Evolutionary conservation across 2,797 vertebrate species (phyloP), one percentile per base, ranked within the genome.

Genomic region (Sciaenops ocellatus): DNA sequence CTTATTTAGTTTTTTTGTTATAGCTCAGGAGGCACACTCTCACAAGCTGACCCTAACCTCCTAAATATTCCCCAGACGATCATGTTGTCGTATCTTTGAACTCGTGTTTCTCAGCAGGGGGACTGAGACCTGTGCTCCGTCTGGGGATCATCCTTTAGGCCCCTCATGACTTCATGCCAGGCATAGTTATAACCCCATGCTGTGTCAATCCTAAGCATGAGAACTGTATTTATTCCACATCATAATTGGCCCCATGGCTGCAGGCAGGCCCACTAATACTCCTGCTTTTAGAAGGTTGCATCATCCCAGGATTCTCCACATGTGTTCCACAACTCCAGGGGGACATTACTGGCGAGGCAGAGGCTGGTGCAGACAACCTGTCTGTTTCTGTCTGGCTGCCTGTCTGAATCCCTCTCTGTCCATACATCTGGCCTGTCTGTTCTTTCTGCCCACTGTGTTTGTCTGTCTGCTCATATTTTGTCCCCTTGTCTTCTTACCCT

Each of bases 271-370:
- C 73, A 20, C 89, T 88, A 90, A 90, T 87, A 84, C 84, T 51
- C 79, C 93, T 77, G 82, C 85, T 94, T 95, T 94, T 95, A 95
- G 93, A 93, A 78, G 50, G 78, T 94, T 92, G 90, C 90, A 84
- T 94, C 93, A 94, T 87, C 85, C 78, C 86, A 90, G 90, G 94
- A 94, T 94, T 94, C 92, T 91, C 87, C 85, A 90, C 85, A 77
- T 91, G 91, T 93, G 93, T 93, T 92, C 89, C 85, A 88, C 86
- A 85, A 85, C 79, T 88, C 90, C 83, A 34, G 70, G 38, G 84
- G 89, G 88, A 91, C 91, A 93, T 92, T 83, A 82, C 87, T 90
- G 84, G 86, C 71, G 63, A 87, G 89, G 83, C 69, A 75, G 85
- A 82, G 76, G 82, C 84, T 73, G 87, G 84, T 83, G 85, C 85